Percentiles rank a stretch among this genome's conserved stretches.
phyloP scores from a whole-genome alignment of 2,113 vertebrate genomes.

The Sisor rabdophorus region DNA sequence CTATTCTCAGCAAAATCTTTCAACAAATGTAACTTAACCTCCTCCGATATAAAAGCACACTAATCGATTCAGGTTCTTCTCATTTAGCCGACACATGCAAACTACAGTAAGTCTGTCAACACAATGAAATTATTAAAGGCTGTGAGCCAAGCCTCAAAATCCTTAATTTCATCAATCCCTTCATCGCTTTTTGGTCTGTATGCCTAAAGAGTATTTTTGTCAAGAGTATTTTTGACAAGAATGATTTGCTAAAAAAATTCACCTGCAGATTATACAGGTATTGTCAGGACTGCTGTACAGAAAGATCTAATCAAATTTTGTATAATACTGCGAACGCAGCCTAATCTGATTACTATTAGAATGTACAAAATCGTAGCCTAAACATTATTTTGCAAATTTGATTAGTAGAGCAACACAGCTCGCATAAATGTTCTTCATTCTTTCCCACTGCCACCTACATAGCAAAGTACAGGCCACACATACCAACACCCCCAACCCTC shows the following conservation, averaged over 20 bases:
- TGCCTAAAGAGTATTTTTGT: neutral
- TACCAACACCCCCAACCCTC: too few species aligned
- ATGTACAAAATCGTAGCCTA: too few species aligned
- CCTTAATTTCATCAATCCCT: neutral
- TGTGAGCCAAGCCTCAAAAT: neutral
- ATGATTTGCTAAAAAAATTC: neutral
- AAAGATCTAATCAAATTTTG: neutral
- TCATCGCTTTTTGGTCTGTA: neutral
- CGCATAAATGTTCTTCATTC: too few species aligned
- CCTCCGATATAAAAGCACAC: neutral
- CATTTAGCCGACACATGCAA: neutral
- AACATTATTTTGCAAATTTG: too few species aligned
- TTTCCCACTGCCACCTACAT: too few species aligned
- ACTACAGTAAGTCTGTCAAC: neutral
- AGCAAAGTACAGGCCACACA: too few species aligned
- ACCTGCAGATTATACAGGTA: neutral
- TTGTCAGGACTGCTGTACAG: neutral
- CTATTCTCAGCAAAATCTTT: neutral
- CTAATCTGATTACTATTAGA: neutral
- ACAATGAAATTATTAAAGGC: neutral
- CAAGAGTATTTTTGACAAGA: conserved; percentile 1
- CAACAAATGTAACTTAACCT: neutral
- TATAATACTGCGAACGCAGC: neutral
- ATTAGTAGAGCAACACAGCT: too few species aligned
- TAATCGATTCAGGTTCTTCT: neutral